These are phyloP conservation scores for Drosophila yakuba DNA, from an alignment of 1,140 invertebrate genomes.

Conservation along the genomic window DNA sequence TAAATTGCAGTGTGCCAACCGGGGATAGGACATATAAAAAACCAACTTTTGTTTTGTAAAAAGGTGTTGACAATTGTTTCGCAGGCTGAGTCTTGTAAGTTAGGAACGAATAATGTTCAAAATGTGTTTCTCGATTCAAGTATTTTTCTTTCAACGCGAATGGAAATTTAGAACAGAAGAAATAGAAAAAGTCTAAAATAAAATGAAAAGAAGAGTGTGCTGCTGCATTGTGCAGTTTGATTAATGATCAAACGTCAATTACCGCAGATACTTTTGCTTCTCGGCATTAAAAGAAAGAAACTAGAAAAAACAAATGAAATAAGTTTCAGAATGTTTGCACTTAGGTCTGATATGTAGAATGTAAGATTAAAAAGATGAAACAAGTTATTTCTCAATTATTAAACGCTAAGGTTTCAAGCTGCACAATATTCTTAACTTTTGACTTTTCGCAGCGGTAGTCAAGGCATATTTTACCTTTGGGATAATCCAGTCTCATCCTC, in stretches of 20 bases:
- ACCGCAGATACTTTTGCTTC: conserved; percentile 68
- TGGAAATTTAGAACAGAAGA: conserved; percentile 27
- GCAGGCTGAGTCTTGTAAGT: conserved; percentile 30
- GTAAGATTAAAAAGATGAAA: too few relatives aligned
- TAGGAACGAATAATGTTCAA: conserved; percentile 24
- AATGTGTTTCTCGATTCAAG: conserved; percentile 21
- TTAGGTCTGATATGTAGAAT: conserved; percentile 1
- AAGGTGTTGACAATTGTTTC: conserved; percentile 72
- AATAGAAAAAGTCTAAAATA: conserved; percentile 63
- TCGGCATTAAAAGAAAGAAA: conserved; percentile 20
- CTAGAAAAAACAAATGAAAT: conserved; percentile 22
- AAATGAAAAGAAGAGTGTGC: conserved; percentile 76
- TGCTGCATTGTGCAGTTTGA: conserved; percentile 84
- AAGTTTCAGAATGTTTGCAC: background rate
- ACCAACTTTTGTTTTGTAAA: background rate
- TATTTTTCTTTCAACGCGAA: conserved; percentile 22
- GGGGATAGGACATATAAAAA: background rate
- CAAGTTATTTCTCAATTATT: too few relatives aligned
- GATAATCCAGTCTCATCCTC: conserved; percentile 75
- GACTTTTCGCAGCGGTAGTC: conserved; percentile 43
- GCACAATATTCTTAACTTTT: conserved; percentile 37
- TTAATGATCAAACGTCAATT: conserved; percentile 84
- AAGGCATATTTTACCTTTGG: conserved; percentile 3
- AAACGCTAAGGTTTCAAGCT: background rate
- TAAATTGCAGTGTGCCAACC: conserved; percentile 5